These are phyloP conservation scores for rat (Rattus norvegicus) DNA, from an alignment of 2,113 vertebrate species.

Conservation along the genomic window GRCr8 NC_086039.1:61832001-61832500, in stretches of 20 bases:
- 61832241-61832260: neutral
- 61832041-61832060: neutral
- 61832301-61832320: neutral
- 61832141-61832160: neutral
- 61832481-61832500: neutral
- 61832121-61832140: neutral
- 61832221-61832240: neutral
- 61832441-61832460: neutral
- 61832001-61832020: neutral
- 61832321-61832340: neutral
- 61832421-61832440: neutral
- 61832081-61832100: constrained; percentile 7
- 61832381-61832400: neutral
- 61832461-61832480: neutral
- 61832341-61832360: neutral
- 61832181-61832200: neutral
- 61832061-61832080: neutral
- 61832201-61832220: neutral
- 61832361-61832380: neutral
- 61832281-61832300: neutral
- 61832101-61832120: neutral
- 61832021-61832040: neutral
- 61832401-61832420: neutral
- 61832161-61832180: neutral
- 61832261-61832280: neutral